A percentile compares a stretch with the other conserved stretches of the same genome.
Evolutionary conservation across 2,888 invertebrate species (phyloP).

Genomic region (Phasia obesa): DNA sequence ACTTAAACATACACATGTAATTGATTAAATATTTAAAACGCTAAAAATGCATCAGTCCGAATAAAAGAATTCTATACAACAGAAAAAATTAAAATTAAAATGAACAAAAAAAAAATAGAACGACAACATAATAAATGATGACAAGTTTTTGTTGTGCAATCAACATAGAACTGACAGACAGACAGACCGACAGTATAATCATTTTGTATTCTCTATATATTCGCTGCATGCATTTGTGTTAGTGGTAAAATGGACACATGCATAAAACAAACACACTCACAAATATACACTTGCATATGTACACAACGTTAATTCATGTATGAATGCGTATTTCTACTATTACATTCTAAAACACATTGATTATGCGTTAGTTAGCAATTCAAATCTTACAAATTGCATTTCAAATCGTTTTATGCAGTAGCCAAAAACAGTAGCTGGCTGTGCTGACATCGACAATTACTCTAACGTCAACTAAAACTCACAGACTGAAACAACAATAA

Average conservation of each 20-base stretch:
- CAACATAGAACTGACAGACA: constrained; percentile 36
- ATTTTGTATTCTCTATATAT: constrained; percentile 21
- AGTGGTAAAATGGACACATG: constrained; percentile 42
- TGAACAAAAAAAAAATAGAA: constrained; percentile 7
- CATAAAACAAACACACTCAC: not conserved
- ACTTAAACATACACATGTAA: constrained; percentile 1
- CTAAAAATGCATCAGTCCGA: constrained; percentile 38
- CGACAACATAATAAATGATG: constrained; percentile 58
- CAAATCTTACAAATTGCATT: constrained; percentile 70
- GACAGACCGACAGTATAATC: constrained; percentile 35
- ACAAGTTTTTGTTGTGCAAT: constrained; percentile 59
- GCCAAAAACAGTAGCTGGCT: constrained; percentile 23
- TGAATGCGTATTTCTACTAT: constrained; percentile 40
- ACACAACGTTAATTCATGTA: constrained; percentile 37
- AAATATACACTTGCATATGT: not conserved
- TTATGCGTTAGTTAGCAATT: constrained; percentile 70
- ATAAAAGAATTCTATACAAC: constrained; percentile 24
- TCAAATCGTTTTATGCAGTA: constrained; percentile 55
- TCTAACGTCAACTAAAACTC: constrained; percentile 26
- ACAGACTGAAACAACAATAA: not conserved
- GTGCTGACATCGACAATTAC: constrained; percentile 15
- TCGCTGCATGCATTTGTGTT: constrained; percentile 22
- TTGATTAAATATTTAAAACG: constrained; percentile 55
- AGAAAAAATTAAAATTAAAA: constrained; percentile 20
- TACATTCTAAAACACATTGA: constrained; percentile 65